These are phyloP conservation scores for Dendrophyllia cribrosa DNA, from an alignment of 64 coral and sea anemone species.

Conservation along the genomic window DNA sequence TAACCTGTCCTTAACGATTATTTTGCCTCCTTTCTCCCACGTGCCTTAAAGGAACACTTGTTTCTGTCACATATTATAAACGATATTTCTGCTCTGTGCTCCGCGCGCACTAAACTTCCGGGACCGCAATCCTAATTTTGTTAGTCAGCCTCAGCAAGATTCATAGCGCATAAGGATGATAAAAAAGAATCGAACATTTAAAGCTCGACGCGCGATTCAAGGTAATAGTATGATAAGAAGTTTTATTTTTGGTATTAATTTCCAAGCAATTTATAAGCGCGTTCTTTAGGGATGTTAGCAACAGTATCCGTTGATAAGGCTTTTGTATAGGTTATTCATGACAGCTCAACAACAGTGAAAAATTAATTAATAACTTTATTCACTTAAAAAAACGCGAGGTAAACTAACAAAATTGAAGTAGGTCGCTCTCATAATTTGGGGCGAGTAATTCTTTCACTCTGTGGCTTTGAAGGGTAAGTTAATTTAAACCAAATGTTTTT, in stretches of 20 bases:
- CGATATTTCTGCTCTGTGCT: neutral
- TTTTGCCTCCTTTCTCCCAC: constrained; percentile 24
- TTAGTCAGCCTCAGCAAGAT: neutral
- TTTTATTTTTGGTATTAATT: neutral
- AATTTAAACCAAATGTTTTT: constrained; percentile 11
- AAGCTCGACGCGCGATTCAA: neutral
- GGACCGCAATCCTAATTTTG: neutral
- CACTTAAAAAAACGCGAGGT: neutral
- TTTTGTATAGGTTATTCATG: constrained; percentile 32
- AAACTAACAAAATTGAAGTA: neutral
- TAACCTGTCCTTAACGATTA: constrained; percentile 33
- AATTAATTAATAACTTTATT: constrained; percentile 45
- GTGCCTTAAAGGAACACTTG: constrained; percentile 17
- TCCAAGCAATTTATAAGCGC: constrained; percentile 8
- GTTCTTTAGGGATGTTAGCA: constrained; percentile 49
- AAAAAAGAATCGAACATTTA: neutral
- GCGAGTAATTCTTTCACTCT: neutral
- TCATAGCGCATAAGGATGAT: neutral
- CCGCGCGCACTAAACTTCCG: neutral
- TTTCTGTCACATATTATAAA: neutral
- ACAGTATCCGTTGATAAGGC: constrained; percentile 29
- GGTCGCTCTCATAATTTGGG: no score
- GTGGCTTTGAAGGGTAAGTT: neutral
- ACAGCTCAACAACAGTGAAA: neutral
- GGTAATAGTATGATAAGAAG: neutral